Percentiles rank a stretch among this genome's conserved stretches.
Evolutionary conservation across 2,113 vertebrate species (phyloP).

Genomic region (Perca flavescens): DNA sequence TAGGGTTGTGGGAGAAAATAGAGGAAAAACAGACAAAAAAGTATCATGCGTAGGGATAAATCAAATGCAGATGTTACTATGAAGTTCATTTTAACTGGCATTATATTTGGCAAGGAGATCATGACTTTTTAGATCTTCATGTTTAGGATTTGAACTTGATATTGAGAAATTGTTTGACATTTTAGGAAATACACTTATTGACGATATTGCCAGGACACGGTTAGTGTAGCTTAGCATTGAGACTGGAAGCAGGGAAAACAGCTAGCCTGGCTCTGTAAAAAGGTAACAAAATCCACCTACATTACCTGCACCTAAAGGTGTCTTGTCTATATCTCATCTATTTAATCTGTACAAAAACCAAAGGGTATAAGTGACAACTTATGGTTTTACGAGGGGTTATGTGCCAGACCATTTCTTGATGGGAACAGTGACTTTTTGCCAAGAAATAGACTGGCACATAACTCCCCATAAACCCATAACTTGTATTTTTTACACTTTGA

Average conservation of each 20-base stretch:
- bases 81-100: neutral
- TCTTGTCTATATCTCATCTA: neutral
- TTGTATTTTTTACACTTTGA: neutral
- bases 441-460: slow-evolving; percentile 8
- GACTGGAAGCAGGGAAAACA: neutral
- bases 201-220: neutral
- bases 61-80: neutral
- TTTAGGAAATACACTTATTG: neutral
- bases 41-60: neutral
- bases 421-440: neutral
- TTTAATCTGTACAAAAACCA: neutral
- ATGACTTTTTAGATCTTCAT: neutral
- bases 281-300: neutral
- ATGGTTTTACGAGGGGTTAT: neutral
- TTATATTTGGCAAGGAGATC: neutral
- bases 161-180: neutral
- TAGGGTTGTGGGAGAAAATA: neutral
- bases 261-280: neutral
- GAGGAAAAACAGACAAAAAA: neutral
- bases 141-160: neutral
- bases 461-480: neutral
- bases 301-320: neutral
- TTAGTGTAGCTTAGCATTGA: slow-evolving; percentile 12
- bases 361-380: neutral
- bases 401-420: neutral